These are phyloP conservation scores for Galerucella nymphaeae DNA, from an alignment of 2,888 invertebrate genomes.

Conservation along the genomic window DNA sequence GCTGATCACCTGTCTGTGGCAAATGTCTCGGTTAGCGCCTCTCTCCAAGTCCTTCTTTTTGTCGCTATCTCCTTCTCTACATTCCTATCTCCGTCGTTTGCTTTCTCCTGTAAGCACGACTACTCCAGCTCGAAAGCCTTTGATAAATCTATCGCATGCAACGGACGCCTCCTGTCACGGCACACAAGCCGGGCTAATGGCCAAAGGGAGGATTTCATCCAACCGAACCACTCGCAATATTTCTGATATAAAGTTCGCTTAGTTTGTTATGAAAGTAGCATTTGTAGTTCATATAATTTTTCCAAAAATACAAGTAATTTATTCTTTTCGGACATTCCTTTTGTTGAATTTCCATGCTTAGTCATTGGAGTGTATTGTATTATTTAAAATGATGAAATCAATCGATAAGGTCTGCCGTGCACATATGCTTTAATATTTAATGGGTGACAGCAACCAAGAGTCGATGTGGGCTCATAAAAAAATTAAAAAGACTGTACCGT, in stretches of 20 bases:
- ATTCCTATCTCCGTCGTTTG: background rate
- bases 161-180: constrained; percentile 44
- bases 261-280: constrained; percentile 5
- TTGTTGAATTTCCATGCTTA: background rate
- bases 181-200: constrained; percentile 33
- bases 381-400: background rate
- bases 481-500: background rate
- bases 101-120: constrained; percentile 45
- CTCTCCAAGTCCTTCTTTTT: constrained; percentile 43
- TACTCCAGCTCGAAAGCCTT: constrained; percentile 52
- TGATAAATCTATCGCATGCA: constrained; percentile 58
- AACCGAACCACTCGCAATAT: constrained; percentile 16
- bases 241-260: constrained; percentile 1
- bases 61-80: background rate
- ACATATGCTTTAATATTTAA: background rate
- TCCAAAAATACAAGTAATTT: too few relatives aligned
- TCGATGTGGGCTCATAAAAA: background rate
- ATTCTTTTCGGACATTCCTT: background rate
- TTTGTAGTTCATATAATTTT: background rate
- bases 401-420: background rate
- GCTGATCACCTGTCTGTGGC: constrained; percentile 62
- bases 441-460: background rate
- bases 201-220: constrained; percentile 35
- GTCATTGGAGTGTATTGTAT: background rate
- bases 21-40: constrained; percentile 63